These are phyloP conservation scores for Chaetodon trifascialis DNA, from an alignment of 2,113 vertebrate species.

Conservation along the genomic window DNA sequence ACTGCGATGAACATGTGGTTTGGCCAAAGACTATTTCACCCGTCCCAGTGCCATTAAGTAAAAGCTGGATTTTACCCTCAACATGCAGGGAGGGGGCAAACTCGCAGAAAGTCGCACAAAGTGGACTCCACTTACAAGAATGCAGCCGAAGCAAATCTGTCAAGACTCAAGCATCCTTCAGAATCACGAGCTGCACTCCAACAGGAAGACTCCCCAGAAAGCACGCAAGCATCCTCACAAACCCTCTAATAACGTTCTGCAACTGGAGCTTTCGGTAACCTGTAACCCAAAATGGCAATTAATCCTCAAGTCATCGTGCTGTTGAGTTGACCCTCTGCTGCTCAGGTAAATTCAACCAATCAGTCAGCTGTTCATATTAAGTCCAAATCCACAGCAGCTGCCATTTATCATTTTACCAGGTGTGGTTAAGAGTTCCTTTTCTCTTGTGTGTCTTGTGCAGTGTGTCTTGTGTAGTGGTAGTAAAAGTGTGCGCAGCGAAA, in stretches of 20 bases:
- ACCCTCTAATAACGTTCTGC: constrained; percentile 5
- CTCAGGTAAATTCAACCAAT: constrained; percentile 31
- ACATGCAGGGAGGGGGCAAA: neutral
- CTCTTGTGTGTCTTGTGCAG: neutral
- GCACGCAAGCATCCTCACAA: neutral
- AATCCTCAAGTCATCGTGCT: neutral
- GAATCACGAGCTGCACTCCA: neutral
- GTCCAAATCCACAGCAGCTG: constrained; percentile 28
- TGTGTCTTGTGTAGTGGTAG: neutral
- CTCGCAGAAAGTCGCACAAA: neutral
- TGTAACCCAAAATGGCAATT: constrained; percentile 27
- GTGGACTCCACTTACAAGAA: neutral
- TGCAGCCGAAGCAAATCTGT: neutral
- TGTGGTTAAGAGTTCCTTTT: neutral
- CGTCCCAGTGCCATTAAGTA: no score
- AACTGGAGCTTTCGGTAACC: constrained; percentile 10
- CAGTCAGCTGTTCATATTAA: constrained; percentile 21
- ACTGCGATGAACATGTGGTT: neutral
- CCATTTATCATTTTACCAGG: constrained; percentile 14
- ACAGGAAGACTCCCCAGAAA: neutral
- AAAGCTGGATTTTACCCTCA: no score
- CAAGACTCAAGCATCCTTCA: neutral
- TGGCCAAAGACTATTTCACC: neutral
- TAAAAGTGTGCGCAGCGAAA: neutral
- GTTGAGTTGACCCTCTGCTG: neutral